These are phyloP conservation scores for Parauchenoglanis ngamensis DNA, from an alignment of 2,797 vertebrate genomes.

Conservation along the genomic window DNA sequence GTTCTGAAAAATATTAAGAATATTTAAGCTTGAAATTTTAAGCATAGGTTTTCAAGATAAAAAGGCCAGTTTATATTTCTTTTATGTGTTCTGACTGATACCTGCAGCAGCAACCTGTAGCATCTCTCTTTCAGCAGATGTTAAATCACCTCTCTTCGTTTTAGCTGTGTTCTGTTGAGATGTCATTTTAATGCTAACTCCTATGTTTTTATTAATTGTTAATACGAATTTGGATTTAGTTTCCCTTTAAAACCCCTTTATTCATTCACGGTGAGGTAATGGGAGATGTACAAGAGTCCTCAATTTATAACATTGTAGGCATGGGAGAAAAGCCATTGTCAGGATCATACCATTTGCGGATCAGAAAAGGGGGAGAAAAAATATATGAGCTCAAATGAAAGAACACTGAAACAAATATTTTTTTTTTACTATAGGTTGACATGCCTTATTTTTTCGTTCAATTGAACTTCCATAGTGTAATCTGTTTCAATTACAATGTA, in stretches of 20 bases:
- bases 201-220: background rate
- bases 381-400: background rate
- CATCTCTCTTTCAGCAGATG: constrained; percentile 77
- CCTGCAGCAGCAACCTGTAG: constrained; percentile 79
- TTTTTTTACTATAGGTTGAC: background rate
- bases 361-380: background rate
- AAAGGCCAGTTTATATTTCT: background rate
- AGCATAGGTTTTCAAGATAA: background rate
- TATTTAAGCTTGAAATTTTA: background rate
- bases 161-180: constrained; percentile 69
- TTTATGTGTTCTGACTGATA: constrained; percentile 55
- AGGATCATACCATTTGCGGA: constrained; percentile 39
- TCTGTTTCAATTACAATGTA: background rate
- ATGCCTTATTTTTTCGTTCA: background rate
- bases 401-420: background rate
- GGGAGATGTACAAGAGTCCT: background rate
- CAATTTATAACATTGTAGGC: constrained; percentile 36
- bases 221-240: background rate
- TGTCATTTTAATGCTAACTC: constrained; percentile 13
- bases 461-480: background rate
- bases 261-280: background rate
- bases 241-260: background rate
- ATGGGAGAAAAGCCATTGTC: constrained; percentile 11
- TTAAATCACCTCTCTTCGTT: constrained; percentile 75
- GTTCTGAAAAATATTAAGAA: background rate